Evolutionary conservation across 2,888 invertebrate species (phyloP), one percentile per base, ranked within the genome.

Genomic region (Eupithecia inturbata): DNA sequence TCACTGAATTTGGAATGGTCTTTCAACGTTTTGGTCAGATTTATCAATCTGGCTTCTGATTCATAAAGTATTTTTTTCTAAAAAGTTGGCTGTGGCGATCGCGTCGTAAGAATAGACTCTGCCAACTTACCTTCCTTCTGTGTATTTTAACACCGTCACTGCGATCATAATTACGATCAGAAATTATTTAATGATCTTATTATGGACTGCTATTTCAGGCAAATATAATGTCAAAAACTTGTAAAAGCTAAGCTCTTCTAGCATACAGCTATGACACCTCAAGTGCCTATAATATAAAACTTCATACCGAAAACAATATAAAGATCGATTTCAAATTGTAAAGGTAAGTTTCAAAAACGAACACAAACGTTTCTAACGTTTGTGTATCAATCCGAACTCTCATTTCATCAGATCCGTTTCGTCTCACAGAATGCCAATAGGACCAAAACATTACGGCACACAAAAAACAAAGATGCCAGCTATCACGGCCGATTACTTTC

Each of bases 401-500:
- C 67, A 36, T 64, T 73, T 36, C 67, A 70, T 45, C 49, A 80
- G 74, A 78, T 78, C 76, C 77, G 77, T 73, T 69, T 72, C 68
- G 66, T 68, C 63, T 49, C 60, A 64, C 14, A 77, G 72, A 71
- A 77, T 73, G 62, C 77, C 77, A 82, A 80, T 70, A 76, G 79
- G 72, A 80, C 76, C 74, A 79, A 80, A 78, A 77, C 78, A 78
- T 62, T 70, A 53, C 67, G 68, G 73, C 71, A 75, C 76, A 81
- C 75, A 82, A 72, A 79, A 78, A 81, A 79, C 79, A 79, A 78
- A 84, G 78, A 80, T 77, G 81, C 72, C 77, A 60, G 79, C 79
- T 79, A 71, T 67, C 80, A 71, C 66, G 81, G 71, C 62, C 77
- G 80, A 83, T 81, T 77, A 84, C 85, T 85, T 85, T 85, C 85